phyloP scores from a whole-genome alignment of 2,797 vertebrate genomes.

The Microctenopoma stevenorrisi region DNA sequence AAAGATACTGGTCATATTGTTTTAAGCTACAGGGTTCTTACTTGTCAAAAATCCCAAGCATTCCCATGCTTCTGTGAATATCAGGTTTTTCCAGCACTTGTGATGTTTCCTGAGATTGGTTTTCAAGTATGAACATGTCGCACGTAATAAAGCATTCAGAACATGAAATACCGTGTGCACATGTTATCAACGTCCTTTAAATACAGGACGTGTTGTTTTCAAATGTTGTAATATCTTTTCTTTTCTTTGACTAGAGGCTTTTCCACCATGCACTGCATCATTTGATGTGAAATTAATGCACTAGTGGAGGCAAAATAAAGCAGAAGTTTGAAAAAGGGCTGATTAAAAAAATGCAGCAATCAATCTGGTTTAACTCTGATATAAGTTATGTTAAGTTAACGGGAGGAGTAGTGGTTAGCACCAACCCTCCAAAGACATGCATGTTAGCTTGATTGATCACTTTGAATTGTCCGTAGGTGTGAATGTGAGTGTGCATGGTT shows the following conservation, averaged over 20 bases:
- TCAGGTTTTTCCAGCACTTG: constrained; percentile 24
- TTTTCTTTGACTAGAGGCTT: background rate
- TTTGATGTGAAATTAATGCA: background rate
- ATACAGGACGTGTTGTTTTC: background rate
- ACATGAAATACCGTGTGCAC: background rate
- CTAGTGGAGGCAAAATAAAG: too few species aligned
- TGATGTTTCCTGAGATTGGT: background rate
- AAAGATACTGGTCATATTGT: background rate
- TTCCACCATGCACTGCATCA: background rate
- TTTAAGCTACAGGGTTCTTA: background rate
- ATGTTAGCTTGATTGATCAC: too few species aligned
- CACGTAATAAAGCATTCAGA: background rate
- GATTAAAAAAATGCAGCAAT: too few species aligned
- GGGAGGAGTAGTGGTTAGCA: too few species aligned
- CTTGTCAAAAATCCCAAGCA: constrained; percentile 1
- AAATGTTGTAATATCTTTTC: background rate
- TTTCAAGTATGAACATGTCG: constrained; percentile 50
- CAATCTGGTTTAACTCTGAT: too few species aligned
- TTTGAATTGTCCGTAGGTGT: too few species aligned
- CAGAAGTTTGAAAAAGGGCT: too few species aligned
- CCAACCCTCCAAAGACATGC: too few species aligned
- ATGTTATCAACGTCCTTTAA: background rate
- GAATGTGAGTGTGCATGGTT: too few species aligned
- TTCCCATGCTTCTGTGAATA: background rate
- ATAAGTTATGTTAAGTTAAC: too few species aligned